Percentiles rank a stretch among this genome's conserved stretches.
These are phyloP conservation scores for Cercopithecus hamlyni DNA, from an alignment of 2,797 vertebrate species.

Conservation along the genomic window DNA sequence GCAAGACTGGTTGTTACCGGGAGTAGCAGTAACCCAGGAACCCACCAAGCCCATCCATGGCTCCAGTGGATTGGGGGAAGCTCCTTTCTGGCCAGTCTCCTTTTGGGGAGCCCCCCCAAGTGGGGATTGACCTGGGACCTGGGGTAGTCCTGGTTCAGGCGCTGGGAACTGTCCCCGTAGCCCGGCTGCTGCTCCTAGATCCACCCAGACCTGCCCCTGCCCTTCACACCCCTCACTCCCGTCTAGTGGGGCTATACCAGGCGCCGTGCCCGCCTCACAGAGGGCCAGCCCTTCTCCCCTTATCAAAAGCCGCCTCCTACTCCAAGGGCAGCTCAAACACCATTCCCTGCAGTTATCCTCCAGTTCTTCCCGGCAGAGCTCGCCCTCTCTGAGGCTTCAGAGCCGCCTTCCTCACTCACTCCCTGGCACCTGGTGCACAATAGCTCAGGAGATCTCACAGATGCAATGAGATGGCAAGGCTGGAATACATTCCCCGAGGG, in stretches of 20 bases:
- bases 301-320: not conserved
- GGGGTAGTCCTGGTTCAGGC: no score
- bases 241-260: not conserved
- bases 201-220: not conserved
- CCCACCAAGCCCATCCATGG: not conserved
- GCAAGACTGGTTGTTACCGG: not conserved
- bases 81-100: not conserved
- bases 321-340: not conserved
- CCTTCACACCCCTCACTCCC: no score
- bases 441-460: not conserved
- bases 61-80: not conserved
- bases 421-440: no score
- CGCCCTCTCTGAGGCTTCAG: not conserved
- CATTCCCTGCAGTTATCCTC: not conserved
- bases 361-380: not conserved
- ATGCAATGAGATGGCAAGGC: not conserved
- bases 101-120: not conserved
- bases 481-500: rapidly evolving
- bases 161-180: not conserved
- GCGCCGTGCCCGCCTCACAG: not conserved
- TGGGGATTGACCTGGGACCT: not conserved
- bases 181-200: not conserved
- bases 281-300: not conserved
- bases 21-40: not conserved
- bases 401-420: not conserved